Evolutionary conservation across 2,888 invertebrate species (phyloP), one percentile per base, ranked within the genome.

Genomic region (Polia nebulosa): DNA sequence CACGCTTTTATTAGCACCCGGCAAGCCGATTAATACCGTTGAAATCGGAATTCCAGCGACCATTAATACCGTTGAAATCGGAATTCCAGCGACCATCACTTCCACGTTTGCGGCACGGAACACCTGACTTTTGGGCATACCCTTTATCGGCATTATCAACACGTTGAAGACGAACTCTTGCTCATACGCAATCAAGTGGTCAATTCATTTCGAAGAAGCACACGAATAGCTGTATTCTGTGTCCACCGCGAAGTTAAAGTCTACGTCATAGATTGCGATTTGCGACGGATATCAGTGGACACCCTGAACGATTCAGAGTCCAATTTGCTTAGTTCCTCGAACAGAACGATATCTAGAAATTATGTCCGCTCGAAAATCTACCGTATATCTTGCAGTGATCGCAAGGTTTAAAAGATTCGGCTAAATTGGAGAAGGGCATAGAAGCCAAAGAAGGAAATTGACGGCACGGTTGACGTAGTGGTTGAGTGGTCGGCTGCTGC

Each of bases 201-300:
- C 13, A 0, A 58, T 22, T n/a, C 71, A 41, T 15, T 45, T 27
- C 6, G 13, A 0, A 9, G 58, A 53, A 7, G 71, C 71, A 25
- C 71, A 25, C 8, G 58, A 65, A 34, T 59, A 20, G 34, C 11
- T 41, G 1, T 53, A 47, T 1, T 71, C 71, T 11, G 72, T 72
- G n/a, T 72, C 65, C 5, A 72, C 17, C 1, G 59, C 8, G n/a
- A 65, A 49, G 2, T 59, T 49, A n/a, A 71, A 72, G 17, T 71
- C 25, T 13, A 5, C 9, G 5, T 41, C 58, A 29, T 32, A 59
- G 22, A 72, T n/a, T n/a, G n/a, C n/a, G n/a, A n/a, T n/a, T 71
- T 7, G 36, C 41, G 5, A 55, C 58, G 7, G 47, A 32, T 17
- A 72, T 29, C 34, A 59, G 17, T 17, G 71, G 64, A 25, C 36